Evolutionary conservation across 1,140 invertebrate species (phyloP), one percentile per base, ranked within the genome.

Genomic region (Drosophila willistoni): DNA sequence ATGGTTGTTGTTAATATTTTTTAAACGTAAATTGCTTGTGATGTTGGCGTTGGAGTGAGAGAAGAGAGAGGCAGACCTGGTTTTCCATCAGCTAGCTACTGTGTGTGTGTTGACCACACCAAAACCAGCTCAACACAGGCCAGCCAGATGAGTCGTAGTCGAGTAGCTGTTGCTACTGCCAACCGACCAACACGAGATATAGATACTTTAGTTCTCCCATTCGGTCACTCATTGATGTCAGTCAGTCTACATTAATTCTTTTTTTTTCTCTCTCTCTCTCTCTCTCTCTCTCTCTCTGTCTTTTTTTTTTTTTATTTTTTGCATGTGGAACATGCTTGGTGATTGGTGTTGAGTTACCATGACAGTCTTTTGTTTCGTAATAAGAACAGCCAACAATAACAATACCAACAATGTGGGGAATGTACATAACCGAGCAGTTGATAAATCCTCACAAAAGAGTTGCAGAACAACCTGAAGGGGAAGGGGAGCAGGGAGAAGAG

Each of bases 221-320:
- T 65, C 42, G 81, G 66, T 81, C 72, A 86, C 83, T 86, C 76
- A 86, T 86, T 87, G 67, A 86, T 86, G 82, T 86, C 82, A 82
- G 87, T 79, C 44, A 51, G 44, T 51, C 17, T 22, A 51, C 44
- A 51, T 81, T 85, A 86, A 77, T 86, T 85, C 55, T 68, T 74
- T 72, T 74, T 56, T 41, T 68, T 44, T 75, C 72, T 59, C 41
- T 41, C 55, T 62, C 3, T 60, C 12, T 55, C 72, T 59, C 41
- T 41, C 55, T 62, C 3, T 60, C 12, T 75, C 72, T 59, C 41
- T 41, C 55, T 62, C 3, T 60, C 12, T 55, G n/a, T n/a, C n/a
- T n/a, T n/a, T n/a, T n/a, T n/a, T n/a, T n/a, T n/a, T n/a, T 19
- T 19, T 64, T 41, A 63, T 42, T 51, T 68, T 47, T 59, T 54